Evolutionary conservation across 2,113 vertebrate species (phyloP).

Genomic region (Motacilla tschutschensis): DNA sequence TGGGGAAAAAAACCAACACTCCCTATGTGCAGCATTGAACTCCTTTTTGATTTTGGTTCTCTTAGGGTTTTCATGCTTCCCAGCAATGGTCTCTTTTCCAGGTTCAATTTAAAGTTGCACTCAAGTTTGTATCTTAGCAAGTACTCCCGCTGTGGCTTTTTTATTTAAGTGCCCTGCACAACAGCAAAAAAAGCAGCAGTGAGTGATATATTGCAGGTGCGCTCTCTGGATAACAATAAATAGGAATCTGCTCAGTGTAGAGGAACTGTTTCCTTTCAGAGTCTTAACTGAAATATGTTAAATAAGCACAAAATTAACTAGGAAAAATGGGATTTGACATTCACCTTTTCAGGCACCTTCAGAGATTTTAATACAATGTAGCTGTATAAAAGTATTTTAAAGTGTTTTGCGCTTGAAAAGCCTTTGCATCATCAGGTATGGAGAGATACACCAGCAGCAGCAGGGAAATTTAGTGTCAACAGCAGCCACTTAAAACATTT

Average conservation of each 20-base stretch:
- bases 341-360: background rate
- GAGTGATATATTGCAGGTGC: background rate
- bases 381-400: background rate
- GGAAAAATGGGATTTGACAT: background rate
- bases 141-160: background rate
- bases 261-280: background rate
- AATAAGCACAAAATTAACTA: background rate
- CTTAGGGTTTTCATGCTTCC: conserved; percentile 32
- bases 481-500: background rate
- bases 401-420: background rate
- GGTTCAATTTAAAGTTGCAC: background rate
- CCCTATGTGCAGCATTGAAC: background rate
- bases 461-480: background rate
- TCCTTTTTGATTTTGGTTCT: background rate
- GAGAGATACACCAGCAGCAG: background rate
- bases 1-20: background rate
- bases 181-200: background rate
- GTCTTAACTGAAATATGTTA: background rate
- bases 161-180: background rate
- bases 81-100: conserved; percentile 32
- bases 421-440: background rate
- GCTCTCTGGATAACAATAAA: background rate
- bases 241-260: background rate
- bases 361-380: background rate
- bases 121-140: background rate